A percentile compares a stretch with the other conserved stretches of the same genome.
These are phyloP conservation scores for Pristionchus fissidentatus DNA, from an alignment of 2,888 invertebrate species.

Conservation along the genomic window DNA sequence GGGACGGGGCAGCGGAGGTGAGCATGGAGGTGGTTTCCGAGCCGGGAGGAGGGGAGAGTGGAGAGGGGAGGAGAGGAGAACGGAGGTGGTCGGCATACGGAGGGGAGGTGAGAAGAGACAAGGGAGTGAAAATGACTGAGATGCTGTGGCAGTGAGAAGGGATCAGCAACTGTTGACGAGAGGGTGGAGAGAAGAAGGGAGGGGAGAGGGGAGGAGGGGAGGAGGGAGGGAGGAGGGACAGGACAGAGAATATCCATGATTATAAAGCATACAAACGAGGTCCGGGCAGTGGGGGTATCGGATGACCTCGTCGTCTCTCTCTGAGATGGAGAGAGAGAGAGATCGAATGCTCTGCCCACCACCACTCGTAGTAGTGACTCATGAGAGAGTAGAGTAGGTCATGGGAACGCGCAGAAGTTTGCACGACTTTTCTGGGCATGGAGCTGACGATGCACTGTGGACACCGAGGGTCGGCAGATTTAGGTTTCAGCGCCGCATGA, in stretches of 20 bases:
- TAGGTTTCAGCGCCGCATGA: too few relatives aligned
- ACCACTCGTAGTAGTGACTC: neutral
- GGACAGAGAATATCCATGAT: slow-evolving; percentile 45
- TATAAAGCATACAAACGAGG: slow-evolving; percentile 12
- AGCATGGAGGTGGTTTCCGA: slow-evolving; percentile 24
- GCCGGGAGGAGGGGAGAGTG: slow-evolving; percentile 3
- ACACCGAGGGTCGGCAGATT: too few relatives aligned
- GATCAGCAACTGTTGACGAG: slow-evolving; percentile 45
- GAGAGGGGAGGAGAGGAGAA: slow-evolving; percentile 28
- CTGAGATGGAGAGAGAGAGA: neutral
- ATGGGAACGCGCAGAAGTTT: neutral
- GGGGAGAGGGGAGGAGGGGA: slow-evolving; percentile 47
- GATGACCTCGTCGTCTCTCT: neutral
- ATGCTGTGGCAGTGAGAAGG: too few relatives aligned
- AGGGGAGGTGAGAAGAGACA: slow-evolving; percentile 31
- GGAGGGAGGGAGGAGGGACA: slow-evolving; percentile 9
- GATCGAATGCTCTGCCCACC: neutral
- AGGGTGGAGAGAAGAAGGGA: slow-evolving; percentile 36
- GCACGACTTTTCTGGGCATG: slow-evolving; percentile 37
- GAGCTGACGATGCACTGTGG: too few relatives aligned
- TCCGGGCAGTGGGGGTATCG: neutral
- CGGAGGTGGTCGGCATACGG: slow-evolving; percentile 13
- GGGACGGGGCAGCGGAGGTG: neutral
- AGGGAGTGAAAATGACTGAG: slow-evolving; percentile 4
- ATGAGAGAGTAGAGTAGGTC: neutral